Evolutionary conservation across 2,888 invertebrate genomes (phyloP).

Genomic region (Cataglyphis livida): DNA sequence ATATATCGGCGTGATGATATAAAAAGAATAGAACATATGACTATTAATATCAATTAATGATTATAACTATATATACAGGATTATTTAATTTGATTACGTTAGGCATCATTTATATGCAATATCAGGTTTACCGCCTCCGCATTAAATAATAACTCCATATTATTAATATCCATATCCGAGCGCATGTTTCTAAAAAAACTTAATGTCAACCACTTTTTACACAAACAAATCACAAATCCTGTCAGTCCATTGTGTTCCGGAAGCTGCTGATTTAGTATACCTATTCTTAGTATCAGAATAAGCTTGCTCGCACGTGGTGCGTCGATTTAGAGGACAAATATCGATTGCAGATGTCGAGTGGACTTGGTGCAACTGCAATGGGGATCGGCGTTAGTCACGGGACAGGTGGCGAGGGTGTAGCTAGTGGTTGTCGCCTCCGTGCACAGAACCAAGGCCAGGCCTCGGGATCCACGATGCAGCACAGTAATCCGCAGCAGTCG

Average conservation of each 20-base stretch:
- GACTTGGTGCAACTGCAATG: constrained; percentile 84
- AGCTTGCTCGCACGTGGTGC: constrained; percentile 26
- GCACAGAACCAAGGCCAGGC: constrained; percentile 82
- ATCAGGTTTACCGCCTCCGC: neutral
- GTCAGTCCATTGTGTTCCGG: constrained; percentile 31
- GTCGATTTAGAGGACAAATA: constrained; percentile 54
- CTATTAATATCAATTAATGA: neutral
- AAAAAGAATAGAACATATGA: constrained; percentile 5
- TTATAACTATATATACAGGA: neutral
- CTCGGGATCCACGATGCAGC: constrained; percentile 78
- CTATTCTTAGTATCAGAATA: constrained; percentile 30
- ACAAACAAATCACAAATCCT: constrained; percentile 23
- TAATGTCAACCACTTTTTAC: constrained; percentile 13
- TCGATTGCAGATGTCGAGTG: constrained; percentile 83
- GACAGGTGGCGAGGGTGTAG: constrained; percentile 82
- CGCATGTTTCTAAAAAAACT: constrained; percentile 6
- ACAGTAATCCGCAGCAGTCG: constrained; percentile 74
- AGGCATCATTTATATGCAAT: neutral
- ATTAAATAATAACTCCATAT: neutral
- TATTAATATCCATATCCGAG: neutral
- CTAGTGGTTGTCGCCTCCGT: constrained; percentile 82
- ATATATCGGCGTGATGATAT: neutral
- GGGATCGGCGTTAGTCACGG: constrained; percentile 84
- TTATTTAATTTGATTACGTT: neutral
- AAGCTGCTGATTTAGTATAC: constrained; percentile 29